Percentiles rank a stretch among this genome's conserved stretches.
Conservation (phyloP, 2,888 invertebrate species). For the Parnassius glacialis region DNA sequence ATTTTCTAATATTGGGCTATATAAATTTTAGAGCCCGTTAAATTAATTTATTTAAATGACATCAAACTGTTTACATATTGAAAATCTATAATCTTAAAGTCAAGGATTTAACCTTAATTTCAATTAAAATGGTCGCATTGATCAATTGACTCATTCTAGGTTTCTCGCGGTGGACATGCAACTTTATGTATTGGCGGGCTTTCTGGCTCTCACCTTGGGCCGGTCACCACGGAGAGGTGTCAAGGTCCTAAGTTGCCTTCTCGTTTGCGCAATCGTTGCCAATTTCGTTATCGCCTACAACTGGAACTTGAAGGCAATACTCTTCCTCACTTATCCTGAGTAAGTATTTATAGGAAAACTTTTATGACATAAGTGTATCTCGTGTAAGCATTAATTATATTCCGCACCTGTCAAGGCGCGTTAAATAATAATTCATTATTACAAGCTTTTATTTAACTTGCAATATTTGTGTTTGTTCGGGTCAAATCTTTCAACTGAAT, state of each 20-base stretch:
- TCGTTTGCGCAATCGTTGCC: constrained; percentile 33
- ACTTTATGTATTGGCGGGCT: constrained; percentile 43
- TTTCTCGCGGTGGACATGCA: constrained; percentile 61
- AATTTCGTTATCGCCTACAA: constrained; percentile 41
- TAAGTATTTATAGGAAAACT: constrained; percentile 35
- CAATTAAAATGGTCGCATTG: neutral
- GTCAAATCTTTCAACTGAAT: too few relatives aligned
- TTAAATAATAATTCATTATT: neutral
- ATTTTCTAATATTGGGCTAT: neutral
- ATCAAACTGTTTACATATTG: neutral
- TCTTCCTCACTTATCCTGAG: constrained; percentile 53
- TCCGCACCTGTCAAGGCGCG: neutral
- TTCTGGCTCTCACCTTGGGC: constrained; percentile 30
- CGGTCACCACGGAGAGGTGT: constrained; percentile 35
- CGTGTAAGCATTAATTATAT: neutral
- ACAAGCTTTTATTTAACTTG: neutral
- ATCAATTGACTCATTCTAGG: constrained; percentile 38
- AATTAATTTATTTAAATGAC: neutral
- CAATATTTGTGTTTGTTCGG: neutral
- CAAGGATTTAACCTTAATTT: neutral
- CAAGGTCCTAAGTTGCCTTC: constrained; percentile 35
- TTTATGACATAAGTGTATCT: neutral
- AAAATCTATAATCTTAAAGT: neutral
- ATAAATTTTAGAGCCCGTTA: neutral
- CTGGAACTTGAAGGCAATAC: constrained; percentile 36